These are phyloP conservation scores for Diplodus puntazzo DNA, from an alignment of 2,797 vertebrate species.

Conservation along the genomic window DNA sequence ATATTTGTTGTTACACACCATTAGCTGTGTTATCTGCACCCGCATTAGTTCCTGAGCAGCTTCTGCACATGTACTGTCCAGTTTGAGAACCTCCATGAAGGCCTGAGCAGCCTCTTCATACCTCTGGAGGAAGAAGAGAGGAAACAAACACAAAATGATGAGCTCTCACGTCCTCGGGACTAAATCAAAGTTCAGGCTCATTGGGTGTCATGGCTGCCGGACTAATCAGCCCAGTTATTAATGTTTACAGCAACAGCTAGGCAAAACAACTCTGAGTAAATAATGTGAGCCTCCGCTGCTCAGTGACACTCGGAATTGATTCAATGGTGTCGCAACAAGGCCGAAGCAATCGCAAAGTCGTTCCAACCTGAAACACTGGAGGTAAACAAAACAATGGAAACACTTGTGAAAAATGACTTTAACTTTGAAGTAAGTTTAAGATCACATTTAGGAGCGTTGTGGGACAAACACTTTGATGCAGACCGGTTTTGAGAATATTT, in stretches of 20 bases:
- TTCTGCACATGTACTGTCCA: conserved; percentile 80
- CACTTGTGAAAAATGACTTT: not conserved
- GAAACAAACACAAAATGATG: too few species aligned
- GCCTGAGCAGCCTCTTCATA: conserved; percentile 85
- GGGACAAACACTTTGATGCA: not conserved
- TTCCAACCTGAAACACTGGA: conserved; percentile 13
- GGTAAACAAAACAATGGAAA: conserved; percentile 14
- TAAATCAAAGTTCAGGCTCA: conserved; percentile 16
- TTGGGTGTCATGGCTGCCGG: conserved; percentile 11
- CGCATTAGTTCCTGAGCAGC: conserved; percentile 85
- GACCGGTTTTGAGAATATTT: not conserved
- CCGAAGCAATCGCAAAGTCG: conserved; percentile 25
- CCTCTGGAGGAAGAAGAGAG: conserved; percentile 72
- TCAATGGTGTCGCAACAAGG: conserved; percentile 8
- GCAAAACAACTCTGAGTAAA: conserved; percentile 40
- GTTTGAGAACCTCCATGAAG: conserved; percentile 86
- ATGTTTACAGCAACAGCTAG: conserved; percentile 15
- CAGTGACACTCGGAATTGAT: conserved; percentile 18
- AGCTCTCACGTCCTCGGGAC: not conserved
- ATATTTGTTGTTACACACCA: conserved; percentile 65
- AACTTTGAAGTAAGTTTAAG: not conserved
- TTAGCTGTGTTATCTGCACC: conserved; percentile 83
- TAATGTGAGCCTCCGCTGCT: conserved; percentile 13
- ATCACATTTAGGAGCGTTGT: not conserved
- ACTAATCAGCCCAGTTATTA: conserved; percentile 31